A percentile compares a stretch with the other conserved stretches of the same genome.
phyloP scores from a whole-genome alignment of 2,888 invertebrate species.

The Torymus texanus region DNA sequence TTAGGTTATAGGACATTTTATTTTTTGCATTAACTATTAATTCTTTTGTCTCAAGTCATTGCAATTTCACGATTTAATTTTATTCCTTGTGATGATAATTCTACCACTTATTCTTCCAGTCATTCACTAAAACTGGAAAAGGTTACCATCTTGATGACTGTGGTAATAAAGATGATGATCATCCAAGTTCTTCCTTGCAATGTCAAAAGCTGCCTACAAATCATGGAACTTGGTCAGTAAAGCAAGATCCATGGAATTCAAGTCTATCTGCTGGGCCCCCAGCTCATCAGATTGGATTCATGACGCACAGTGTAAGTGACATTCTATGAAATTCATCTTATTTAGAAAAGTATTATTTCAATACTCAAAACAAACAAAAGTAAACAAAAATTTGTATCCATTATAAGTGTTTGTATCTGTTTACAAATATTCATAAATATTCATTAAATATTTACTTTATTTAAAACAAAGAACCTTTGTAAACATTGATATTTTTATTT shows the following conservation, averaged over 20 bases:
- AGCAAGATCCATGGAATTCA: constrained; percentile 73
- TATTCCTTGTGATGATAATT: not conserved
- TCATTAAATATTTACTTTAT: no score
- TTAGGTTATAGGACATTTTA: not conserved
- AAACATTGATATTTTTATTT: no score
- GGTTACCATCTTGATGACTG: constrained; percentile 68
- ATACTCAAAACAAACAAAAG: no score
- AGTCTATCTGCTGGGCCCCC: constrained; percentile 67
- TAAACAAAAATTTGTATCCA: no score
- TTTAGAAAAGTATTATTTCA: no score
- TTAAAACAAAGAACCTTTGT: no score
- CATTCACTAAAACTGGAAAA: constrained; percentile 63
- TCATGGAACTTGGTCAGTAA: constrained; percentile 81
- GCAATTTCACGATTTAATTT: not conserved
- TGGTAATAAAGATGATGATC: constrained; percentile 69
- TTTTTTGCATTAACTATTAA: not conserved
- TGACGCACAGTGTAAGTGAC: constrained; percentile 65
- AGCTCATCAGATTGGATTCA: constrained; percentile 64
- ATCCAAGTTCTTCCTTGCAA: constrained; percentile 62
- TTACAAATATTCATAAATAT: no score
- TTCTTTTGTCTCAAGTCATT: not conserved
- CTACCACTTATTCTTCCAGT: constrained; percentile 56
- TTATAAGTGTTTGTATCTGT: no score
- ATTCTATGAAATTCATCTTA: no score
- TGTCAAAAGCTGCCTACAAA: constrained; percentile 75